Conservation (phyloP, 2,888 invertebrate species). For the Stenichneumon culpator region DNA sequence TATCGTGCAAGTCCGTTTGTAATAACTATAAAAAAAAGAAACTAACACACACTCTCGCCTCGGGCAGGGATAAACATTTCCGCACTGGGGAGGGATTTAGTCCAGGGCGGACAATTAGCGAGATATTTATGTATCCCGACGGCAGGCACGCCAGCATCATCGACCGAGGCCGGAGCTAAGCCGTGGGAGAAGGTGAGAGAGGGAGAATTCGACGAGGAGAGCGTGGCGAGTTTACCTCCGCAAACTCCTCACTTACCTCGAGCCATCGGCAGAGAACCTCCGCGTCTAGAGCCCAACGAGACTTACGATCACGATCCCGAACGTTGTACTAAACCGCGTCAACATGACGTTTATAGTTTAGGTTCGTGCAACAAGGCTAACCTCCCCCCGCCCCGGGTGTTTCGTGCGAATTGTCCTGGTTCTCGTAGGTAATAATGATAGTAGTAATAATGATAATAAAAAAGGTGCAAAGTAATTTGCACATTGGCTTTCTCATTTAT, state of each 20-base stretch:
- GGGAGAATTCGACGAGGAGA: slow-evolving; percentile 10
- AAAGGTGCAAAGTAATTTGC: too few relatives aligned
- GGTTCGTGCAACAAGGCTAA: slow-evolving; percentile 56
- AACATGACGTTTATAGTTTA: slow-evolving; percentile 57
- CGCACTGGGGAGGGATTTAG: slow-evolving; percentile 79
- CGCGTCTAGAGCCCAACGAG: slow-evolving; percentile 26
- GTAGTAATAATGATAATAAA: background rate
- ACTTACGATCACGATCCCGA: slow-evolving; percentile 55
- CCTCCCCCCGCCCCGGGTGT: background rate
- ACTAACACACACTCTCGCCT: slow-evolving; percentile 43
- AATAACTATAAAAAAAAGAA: background rate
- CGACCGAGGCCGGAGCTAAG: slow-evolving; percentile 38
- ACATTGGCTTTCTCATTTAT: too few relatives aligned
- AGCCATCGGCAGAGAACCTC: slow-evolving; percentile 38
- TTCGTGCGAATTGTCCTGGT: slow-evolving; percentile 7
- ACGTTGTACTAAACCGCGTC: slow-evolving; percentile 45
- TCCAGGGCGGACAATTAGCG: slow-evolving; percentile 80
- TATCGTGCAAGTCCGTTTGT: background rate
- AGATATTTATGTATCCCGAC: slow-evolving; percentile 79
- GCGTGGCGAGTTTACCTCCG: slow-evolving; percentile 32
- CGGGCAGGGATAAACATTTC: slow-evolving; percentile 74
- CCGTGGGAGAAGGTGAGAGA: slow-evolving; percentile 2
- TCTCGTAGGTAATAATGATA: background rate
- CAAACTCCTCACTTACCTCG: slow-evolving; percentile 37
- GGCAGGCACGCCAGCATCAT: slow-evolving; percentile 72